Conservation (phyloP, 2,797 vertebrate genomes). For the Hypotaenidia philippensis region DNA sequence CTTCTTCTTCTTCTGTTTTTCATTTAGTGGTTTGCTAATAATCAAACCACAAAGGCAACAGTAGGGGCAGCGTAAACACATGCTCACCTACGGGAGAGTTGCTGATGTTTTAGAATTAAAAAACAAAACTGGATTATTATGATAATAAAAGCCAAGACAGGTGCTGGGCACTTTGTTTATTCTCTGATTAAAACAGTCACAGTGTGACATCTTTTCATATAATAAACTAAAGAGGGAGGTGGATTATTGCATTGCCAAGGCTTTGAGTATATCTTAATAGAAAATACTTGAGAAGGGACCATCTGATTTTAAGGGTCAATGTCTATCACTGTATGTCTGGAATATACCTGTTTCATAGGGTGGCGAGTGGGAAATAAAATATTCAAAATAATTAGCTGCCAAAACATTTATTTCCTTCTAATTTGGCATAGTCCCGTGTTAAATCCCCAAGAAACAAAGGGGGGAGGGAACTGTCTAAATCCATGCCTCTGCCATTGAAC, state of each 20-base stretch:
- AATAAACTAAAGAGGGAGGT: constrained; percentile 31
- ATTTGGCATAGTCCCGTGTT: neutral
- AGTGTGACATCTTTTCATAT: constrained; percentile 23
- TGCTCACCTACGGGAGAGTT: constrained; percentile 46
- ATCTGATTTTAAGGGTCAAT: neutral
- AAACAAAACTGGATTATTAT: constrained; percentile 32
- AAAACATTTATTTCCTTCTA: neutral
- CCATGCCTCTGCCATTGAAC: neutral
- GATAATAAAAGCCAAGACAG: constrained; percentile 72
- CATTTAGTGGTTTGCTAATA: constrained; percentile 80
- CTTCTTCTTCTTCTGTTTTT: constrained; percentile 46
- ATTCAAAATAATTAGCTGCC: neutral
- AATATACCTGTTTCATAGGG: neutral
- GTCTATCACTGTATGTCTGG: neutral
- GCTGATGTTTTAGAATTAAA: constrained; percentile 51
- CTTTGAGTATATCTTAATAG: neutral
- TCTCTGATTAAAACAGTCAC: constrained; percentile 48
- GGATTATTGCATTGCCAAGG: constrained; percentile 2
- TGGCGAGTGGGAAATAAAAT: neutral
- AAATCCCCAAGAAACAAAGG: neutral
- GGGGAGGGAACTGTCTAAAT: neutral
- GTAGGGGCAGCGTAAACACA: constrained; percentile 72
- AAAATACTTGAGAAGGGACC: neutral
- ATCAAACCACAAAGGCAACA: constrained; percentile 73
- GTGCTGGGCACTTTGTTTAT: constrained; percentile 54